Evolutionary conservation across 2,888 invertebrate genomes (phyloP).

Genomic region (Ochropacha duplaris): DNA sequence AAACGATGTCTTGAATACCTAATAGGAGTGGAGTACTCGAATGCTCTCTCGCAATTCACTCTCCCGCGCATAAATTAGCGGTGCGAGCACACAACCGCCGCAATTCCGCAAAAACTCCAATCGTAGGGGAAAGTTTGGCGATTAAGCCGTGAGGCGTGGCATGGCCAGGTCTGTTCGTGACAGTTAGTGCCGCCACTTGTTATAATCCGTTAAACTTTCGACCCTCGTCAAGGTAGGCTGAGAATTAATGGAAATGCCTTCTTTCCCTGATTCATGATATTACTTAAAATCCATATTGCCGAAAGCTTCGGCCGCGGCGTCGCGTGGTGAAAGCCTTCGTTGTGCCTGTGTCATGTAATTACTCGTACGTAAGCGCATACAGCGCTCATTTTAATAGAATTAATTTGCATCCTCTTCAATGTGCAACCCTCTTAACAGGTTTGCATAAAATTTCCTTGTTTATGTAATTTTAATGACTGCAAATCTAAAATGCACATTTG

Average conservation of each 20-base stretch:
- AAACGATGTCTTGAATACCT: constrained; percentile 78
- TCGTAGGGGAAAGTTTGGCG: constrained; percentile 80
- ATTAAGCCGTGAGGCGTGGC: constrained; percentile 81
- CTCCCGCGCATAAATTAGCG: constrained; percentile 75
- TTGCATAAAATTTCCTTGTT: constrained; percentile 56
- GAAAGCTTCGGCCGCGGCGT: constrained; percentile 33
- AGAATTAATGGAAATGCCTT: constrained; percentile 75
- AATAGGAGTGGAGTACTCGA: constrained; percentile 62
- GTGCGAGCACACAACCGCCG: constrained; percentile 60
- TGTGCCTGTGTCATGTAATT: constrained; percentile 47
- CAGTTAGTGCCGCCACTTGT: constrained; percentile 81
- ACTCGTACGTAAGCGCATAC: constrained; percentile 58
- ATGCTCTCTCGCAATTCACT: constrained; percentile 62
- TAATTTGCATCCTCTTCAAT: constrained; percentile 69
- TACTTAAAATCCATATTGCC: constrained; percentile 26
- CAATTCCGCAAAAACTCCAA: constrained; percentile 79
- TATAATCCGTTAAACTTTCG: constrained; percentile 80
- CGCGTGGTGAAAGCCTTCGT: constrained; percentile 39
- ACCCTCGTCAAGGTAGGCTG: constrained; percentile 79
- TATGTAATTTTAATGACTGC: constrained; percentile 20
- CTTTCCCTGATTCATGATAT: constrained; percentile 64
- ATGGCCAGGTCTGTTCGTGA: constrained; percentile 76
- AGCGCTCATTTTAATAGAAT: constrained; percentile 67
- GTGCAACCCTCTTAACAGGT: constrained; percentile 60
- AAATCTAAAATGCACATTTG: constrained; percentile 15